These are phyloP conservation scores for Neoarius graeffei DNA, from an alignment of 2,113 vertebrate genomes.

Conservation along the genomic window DNA sequence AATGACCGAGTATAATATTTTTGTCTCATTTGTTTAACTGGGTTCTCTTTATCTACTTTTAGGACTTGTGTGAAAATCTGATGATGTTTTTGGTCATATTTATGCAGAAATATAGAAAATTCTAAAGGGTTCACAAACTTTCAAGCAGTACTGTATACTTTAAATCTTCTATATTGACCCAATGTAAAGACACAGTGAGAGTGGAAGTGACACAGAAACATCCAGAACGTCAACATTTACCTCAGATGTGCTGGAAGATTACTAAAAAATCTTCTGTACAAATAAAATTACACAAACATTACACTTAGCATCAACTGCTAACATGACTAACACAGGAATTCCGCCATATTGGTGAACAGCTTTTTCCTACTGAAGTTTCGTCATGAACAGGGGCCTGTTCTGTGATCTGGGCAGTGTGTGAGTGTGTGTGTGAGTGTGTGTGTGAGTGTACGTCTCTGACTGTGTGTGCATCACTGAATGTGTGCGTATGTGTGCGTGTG, in stretches of 20 bases:
- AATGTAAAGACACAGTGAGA: background rate
- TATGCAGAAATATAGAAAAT: too few species aligned
- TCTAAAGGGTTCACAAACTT: too few species aligned
- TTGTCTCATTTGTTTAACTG: too few species aligned
- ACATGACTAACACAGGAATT: background rate
- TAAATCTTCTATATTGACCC: background rate
- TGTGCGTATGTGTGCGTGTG: background rate
- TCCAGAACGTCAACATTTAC: background rate
- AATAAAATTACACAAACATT: background rate
- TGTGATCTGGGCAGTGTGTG: background rate
- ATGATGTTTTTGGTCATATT: too few species aligned
- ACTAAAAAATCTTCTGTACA: too few species aligned
- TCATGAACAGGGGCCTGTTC: constrained; percentile 63
- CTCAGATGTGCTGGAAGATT: background rate
- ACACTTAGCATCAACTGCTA: background rate
- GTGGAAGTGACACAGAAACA: background rate
- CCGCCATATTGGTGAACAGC: background rate
- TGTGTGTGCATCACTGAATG: background rate
- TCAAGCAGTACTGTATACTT: too few species aligned
- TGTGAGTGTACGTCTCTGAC: background rate
- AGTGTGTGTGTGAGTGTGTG: background rate
- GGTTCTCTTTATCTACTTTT: too few species aligned
- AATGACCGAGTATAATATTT: too few species aligned
- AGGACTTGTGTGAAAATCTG: too few species aligned
- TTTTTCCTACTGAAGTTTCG: constrained; percentile 60